Percentiles rank a stretch among this genome's conserved stretches.
These are phyloP conservation scores for Cerceris ruficornis DNA, from an alignment of 2,888 invertebrate species.

Conservation along the genomic window DNA sequence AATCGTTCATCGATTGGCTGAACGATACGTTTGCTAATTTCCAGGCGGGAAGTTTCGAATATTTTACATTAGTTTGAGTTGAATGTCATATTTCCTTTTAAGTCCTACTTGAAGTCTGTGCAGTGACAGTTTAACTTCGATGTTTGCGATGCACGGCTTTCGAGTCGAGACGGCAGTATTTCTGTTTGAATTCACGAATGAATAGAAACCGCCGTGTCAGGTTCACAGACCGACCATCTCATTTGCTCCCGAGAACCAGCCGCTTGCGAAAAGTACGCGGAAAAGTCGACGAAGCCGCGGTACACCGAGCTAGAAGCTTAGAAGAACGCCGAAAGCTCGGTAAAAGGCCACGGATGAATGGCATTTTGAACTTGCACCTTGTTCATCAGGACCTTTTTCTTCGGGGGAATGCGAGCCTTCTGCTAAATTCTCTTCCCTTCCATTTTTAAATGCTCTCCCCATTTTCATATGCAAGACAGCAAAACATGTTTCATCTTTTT, in stretches of 20 bases:
- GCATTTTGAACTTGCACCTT: conserved; percentile 56
- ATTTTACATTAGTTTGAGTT: no score
- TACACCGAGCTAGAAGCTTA: conserved; percentile 57
- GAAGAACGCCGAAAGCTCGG: conserved; percentile 41
- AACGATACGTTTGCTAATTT: no score
- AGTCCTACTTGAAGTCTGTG: conserved; percentile 4
- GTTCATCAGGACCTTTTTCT: conserved; percentile 37
- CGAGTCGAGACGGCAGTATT: conserved; percentile 49
- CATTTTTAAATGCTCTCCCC: neutral
- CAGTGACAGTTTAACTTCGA: conserved; percentile 20
- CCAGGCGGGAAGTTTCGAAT: no score
- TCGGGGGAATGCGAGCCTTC: conserved; percentile 9
- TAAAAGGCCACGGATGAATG: conserved; percentile 57
- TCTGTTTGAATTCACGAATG: conserved; percentile 57
- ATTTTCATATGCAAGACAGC: no score
- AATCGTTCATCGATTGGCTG: no score
- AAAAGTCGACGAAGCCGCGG: conserved; percentile 50
- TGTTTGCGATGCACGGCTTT: conserved; percentile 26
- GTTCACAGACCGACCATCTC: conserved; percentile 53
- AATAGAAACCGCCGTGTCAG: conserved; percentile 56
- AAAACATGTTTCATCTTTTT: no score
- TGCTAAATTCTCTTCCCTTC: conserved; percentile 7
- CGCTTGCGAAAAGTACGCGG: conserved; percentile 39
- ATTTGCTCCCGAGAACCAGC: conserved; percentile 51
- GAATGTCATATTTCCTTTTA: no score